Conservation (phyloP, 2,888 invertebrate species). For the Chrysolina oricalcia region DNA sequence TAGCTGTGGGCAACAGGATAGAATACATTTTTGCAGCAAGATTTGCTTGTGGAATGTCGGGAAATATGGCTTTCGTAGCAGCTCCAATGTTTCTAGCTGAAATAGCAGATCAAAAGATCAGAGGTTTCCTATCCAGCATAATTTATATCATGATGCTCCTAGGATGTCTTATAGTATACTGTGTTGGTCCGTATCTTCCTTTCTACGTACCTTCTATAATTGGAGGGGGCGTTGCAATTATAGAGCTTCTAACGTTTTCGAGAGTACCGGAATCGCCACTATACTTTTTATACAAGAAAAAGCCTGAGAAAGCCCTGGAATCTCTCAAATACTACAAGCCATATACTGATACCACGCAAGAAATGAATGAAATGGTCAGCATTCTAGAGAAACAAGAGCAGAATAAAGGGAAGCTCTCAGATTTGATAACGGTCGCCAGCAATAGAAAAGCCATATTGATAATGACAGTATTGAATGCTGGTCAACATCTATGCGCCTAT, state of each 20-base stretch:
- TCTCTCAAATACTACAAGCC: constrained; percentile 63
- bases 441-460: constrained; percentile 68
- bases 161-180: constrained; percentile 66
- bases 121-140: constrained; percentile 67
- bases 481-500: constrained; percentile 69
- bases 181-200: constrained; percentile 65
- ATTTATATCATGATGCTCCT: constrained; percentile 69
- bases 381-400: constrained; percentile 65
- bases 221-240: constrained; percentile 62
- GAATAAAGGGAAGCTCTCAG: constrained; percentile 66
- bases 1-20: constrained; percentile 64
- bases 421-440: constrained; percentile 65
- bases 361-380: constrained; percentile 64
- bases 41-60: constrained; percentile 66
- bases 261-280: constrained; percentile 70
- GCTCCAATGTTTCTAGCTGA: constrained; percentile 70
- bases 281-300: constrained; percentile 64
- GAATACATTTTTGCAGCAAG: constrained; percentile 66
- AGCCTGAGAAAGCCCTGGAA: constrained; percentile 62
- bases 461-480: constrained; percentile 67
- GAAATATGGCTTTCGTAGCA: constrained; percentile 68
- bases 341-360: constrained; percentile 61
- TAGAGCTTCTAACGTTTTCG: constrained; percentile 65
- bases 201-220: constrained; percentile 66
- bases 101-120: constrained; percentile 68